These are phyloP conservation scores for Serrognathus titanus DNA, from an alignment of 2,888 invertebrate genomes.

Conservation along the genomic window DNA sequence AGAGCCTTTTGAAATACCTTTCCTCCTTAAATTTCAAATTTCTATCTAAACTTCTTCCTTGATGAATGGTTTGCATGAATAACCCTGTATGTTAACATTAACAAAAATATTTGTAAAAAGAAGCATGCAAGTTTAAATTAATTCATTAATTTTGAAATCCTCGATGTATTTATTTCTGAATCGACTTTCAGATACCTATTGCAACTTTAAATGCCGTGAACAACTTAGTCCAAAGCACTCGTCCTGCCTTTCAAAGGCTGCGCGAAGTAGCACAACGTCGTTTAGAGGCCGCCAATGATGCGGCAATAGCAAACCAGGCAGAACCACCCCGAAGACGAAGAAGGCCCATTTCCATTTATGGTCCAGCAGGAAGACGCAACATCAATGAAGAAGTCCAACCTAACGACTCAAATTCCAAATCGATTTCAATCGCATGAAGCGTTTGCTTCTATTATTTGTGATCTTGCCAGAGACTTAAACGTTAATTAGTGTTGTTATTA, in stretches of 20 bases:
- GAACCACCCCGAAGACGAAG: neutral
- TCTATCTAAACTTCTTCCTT: too few relatives aligned
- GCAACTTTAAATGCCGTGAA: slow-evolving; percentile 43
- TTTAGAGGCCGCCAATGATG: neutral
- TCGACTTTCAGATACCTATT: slow-evolving; percentile 42
- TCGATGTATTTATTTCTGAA: slow-evolving; percentile 7
- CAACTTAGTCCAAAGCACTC: slow-evolving; percentile 41
- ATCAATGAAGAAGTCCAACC: neutral
- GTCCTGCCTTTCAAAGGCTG: slow-evolving; percentile 39
- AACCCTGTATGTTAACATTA: too few relatives aligned
- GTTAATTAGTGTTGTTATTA: too few relatives aligned
- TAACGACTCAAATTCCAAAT: neutral
- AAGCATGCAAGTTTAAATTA: too few relatives aligned
- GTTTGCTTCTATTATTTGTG: too few relatives aligned
- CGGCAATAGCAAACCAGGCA: neutral
- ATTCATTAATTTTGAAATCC: too few relatives aligned
- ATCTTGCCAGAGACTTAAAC: too few relatives aligned
- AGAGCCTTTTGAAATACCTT: too few relatives aligned
- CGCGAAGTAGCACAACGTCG: slow-evolving; percentile 33
- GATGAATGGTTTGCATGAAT: too few relatives aligned
- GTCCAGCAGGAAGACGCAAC: neutral
- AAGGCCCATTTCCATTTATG: neutral
- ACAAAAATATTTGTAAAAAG: too few relatives aligned
- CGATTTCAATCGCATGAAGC: too few relatives aligned
- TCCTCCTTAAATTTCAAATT: too few relatives aligned